These are phyloP conservation scores for Otus sunia DNA, from an alignment of 2,113 vertebrate genomes.

Conservation along the genomic window DNA sequence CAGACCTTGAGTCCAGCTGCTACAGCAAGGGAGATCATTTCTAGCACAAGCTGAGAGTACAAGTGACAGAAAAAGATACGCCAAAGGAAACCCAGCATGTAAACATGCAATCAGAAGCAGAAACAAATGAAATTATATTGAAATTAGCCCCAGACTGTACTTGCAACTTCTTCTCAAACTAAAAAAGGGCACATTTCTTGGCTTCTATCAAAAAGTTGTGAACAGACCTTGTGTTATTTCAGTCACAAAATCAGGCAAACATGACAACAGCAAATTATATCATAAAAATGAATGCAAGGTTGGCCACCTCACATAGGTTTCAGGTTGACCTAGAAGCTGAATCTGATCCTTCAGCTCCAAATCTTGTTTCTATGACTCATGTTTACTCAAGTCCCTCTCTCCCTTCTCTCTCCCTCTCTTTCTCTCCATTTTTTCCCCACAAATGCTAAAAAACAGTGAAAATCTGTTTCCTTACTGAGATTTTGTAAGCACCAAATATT, in stretches of 20 bases:
- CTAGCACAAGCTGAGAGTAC: not conserved
- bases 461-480: not conserved
- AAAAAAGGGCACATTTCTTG: not conserved
- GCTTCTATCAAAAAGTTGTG: not conserved
- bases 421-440: not conserved
- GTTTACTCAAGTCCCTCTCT: not conserved
- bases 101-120: not conserved
- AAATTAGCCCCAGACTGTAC: not conserved
- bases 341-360: not conserved
- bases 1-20: not conserved
- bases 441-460: not conserved
- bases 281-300: not conserved
- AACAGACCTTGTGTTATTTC: not conserved
- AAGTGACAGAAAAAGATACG: not conserved
- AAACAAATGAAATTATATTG: not conserved
- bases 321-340: not conserved
- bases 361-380: not conserved
- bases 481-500: not conserved
- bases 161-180: not conserved
- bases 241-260: not conserved
- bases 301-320: not conserved
- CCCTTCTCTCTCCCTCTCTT: not conserved
- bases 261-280: not conserved
- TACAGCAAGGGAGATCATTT: not conserved
- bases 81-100: not conserved